These are phyloP conservation scores for Rhineura floridana DNA, from an alignment of 2,113 vertebrate species.

Conservation along the genomic window DNA sequence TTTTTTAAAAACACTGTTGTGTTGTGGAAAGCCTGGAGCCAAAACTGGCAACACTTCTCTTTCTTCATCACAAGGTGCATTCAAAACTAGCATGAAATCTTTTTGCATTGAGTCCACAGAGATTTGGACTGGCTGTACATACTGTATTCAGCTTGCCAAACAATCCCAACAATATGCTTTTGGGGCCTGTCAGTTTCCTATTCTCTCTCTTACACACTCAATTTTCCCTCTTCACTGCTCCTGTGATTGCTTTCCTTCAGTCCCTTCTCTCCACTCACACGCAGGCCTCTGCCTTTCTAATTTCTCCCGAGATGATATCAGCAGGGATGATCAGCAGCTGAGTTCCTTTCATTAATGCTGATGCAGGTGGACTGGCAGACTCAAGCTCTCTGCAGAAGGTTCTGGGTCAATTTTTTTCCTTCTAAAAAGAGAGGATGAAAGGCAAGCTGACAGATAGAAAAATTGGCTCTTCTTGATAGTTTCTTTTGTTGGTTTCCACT, in stretches of 20 bases:
- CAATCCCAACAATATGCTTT: slow-evolving; percentile 39
- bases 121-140: not conserved
- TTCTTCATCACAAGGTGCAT: not conserved
- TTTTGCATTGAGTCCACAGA: not conserved
- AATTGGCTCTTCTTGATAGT: not conserved
- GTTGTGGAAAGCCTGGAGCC: not conserved
- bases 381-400: not conserved
- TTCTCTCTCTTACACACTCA: slow-evolving; percentile 1
- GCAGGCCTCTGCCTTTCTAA: slow-evolving; percentile 43
- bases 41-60: not conserved
- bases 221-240: slow-evolving; percentile 45
- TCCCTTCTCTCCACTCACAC: slow-evolving; percentile 37
- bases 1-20: not conserved
- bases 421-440: not conserved
- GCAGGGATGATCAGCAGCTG: slow-evolving; percentile 41
- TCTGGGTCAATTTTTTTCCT: not conserved
- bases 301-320: slow-evolving; percentile 54
- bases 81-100: not conserved
- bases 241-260: slow-evolving; percentile 50
- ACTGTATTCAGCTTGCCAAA: not conserved
- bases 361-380: slow-evolving; percentile 20
- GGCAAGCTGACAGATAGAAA: not conserved
- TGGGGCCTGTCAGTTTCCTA: not conserved
- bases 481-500: not conserved
- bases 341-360: slow-evolving; percentile 52